phyloP scores from a whole-genome alignment of 2,113 vertebrate genomes.

The Microtus pennsylvanicus region DNA sequence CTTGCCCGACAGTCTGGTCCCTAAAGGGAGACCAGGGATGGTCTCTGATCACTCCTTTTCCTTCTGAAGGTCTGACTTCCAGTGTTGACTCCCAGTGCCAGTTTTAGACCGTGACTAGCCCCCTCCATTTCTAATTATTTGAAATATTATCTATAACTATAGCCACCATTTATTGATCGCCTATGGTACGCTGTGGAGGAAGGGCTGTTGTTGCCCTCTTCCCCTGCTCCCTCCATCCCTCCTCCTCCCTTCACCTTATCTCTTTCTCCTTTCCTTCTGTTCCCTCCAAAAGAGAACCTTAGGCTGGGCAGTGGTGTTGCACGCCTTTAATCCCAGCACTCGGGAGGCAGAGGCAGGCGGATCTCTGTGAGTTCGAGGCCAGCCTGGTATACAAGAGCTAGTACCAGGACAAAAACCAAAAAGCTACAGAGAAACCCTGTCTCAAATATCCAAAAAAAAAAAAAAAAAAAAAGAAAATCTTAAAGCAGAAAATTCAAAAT shows the following conservation, averaged over 20 bases:
- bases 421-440: too few relatives aligned
- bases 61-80: background rate
- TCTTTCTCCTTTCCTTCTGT: too few relatives aligned
- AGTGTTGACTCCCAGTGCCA: background rate
- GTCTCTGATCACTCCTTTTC: background rate
- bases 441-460: too few relatives aligned
- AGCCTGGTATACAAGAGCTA: too few relatives aligned
- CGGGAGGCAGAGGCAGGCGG: too few relatives aligned
- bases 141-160: background rate
- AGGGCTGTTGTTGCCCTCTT: too few relatives aligned
- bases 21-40: background rate
- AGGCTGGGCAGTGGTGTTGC: too few relatives aligned
- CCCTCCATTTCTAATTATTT: background rate
- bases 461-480: background rate
- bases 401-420: too few relatives aligned
- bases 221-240: background rate
- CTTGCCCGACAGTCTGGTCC: rapidly evolving
- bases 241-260: background rate
- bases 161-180: background rate
- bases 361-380: too few relatives aligned
- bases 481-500: background rate
- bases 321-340: too few relatives aligned
- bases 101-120: background rate
- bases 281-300: background rate
- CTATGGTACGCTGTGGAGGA: background rate